Percentiles rank a stretch among this genome's conserved stretches.
phyloP scores from a whole-genome alignment of 1,140 invertebrate genomes.

The Triops longicaudatus region DNA sequence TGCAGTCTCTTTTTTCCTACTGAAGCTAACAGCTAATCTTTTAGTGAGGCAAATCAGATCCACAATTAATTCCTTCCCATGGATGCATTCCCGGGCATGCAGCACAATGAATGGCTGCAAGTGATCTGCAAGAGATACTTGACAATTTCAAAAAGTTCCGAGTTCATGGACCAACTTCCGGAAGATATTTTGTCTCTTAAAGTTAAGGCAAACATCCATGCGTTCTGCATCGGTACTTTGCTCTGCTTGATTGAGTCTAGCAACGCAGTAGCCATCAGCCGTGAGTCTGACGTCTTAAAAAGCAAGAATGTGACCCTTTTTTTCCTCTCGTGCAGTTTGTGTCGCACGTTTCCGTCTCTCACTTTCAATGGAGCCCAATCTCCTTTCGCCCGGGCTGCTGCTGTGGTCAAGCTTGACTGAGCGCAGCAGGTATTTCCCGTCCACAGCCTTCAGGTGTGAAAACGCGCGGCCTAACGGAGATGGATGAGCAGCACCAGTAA shows the following conservation, averaged over 20 bases:
- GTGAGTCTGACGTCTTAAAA: background rate
- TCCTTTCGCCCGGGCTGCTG: background rate
- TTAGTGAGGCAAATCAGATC: too few species aligned
- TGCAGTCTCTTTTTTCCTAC: too few species aligned
- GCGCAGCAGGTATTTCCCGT: slow-evolving; percentile 13
- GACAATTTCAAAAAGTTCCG: too few species aligned
- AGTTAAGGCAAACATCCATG: background rate
- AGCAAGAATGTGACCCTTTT: slow-evolving; percentile 11
- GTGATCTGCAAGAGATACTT: too few species aligned
- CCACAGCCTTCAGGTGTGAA: slow-evolving; percentile 6
- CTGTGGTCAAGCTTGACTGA: slow-evolving; percentile 14
- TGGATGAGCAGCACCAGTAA: background rate
- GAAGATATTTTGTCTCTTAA: background rate
- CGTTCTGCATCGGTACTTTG: background rate
- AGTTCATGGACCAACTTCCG: too few species aligned
- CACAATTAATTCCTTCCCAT: too few species aligned
- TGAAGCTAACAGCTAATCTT: too few species aligned
- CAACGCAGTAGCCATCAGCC: background rate
- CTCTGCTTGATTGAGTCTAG: background rate
- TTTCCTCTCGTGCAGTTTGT: background rate
- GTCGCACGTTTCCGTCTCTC: background rate
- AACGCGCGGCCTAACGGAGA: background rate
- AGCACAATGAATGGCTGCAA: too few species aligned
- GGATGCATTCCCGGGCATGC: too few species aligned
- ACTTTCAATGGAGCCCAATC: background rate